phyloP scores from a whole-genome alignment of 2,888 invertebrate species.

The Drosophila maculinotata region DNA sequence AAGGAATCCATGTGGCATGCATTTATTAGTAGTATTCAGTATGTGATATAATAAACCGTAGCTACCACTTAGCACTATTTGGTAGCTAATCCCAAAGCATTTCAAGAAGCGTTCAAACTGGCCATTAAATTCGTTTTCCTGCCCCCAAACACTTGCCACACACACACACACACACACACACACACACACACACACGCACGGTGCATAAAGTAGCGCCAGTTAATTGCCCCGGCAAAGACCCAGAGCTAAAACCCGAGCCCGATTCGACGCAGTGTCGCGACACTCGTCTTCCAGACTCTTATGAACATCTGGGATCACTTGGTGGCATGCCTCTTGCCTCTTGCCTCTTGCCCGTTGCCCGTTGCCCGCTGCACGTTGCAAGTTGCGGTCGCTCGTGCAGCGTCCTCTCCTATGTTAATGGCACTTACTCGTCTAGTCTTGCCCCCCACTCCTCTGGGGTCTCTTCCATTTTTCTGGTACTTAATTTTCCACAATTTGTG shows the following conservation, averaged over 20 bases:
- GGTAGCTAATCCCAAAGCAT: constrained; percentile 4
- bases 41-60: constrained; percentile 1
- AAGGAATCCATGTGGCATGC: constrained; percentile 1
- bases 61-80: constrained; percentile 33
- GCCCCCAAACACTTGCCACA: neutral
- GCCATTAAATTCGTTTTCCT: constrained; percentile 11
- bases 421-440: constrained; percentile 45
- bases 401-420: constrained; percentile 64
- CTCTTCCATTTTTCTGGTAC: constrained; percentile 39
- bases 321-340: constrained; percentile 6
- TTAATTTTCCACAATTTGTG: constrained; percentile 70
- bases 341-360: neutral
- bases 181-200: constrained; percentile 24
- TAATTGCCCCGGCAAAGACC: constrained; percentile 54
- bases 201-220: constrained; percentile 64
- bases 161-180: constrained; percentile 1
- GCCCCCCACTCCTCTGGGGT: constrained; percentile 33
- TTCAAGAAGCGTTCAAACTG: constrained; percentile 7
- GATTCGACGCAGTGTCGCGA: constrained; percentile 55
- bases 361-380: constrained; percentile 1
- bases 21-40: neutral
- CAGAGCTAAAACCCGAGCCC: constrained; percentile 4
- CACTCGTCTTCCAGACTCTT: constrained; percentile 38
- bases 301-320: constrained; percentile 48
- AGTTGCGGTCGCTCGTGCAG: constrained; percentile 10